Evolutionary conservation across 35 echinoderm and acorn worm genomes (phyloP), one percentile per base, ranked within the genome.

Genomic region (Stichopus chloronotus): DNA sequence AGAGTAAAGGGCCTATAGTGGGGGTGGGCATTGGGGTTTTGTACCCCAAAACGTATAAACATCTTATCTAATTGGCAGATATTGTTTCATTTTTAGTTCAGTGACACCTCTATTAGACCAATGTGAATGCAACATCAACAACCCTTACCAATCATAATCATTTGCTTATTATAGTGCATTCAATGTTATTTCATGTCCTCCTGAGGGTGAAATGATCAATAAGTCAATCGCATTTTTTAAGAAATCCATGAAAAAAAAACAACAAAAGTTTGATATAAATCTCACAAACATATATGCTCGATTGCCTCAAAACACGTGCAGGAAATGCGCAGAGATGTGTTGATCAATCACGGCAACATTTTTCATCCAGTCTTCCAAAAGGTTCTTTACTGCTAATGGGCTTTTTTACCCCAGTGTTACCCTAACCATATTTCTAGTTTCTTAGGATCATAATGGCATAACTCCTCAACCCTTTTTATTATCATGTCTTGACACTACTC

Each of bases 81-180:
- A 43, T 43, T 43, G 30, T 3, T 43, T 43, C 30, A 43, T 3
- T 43, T 43, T 43, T 43, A 43, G 30, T 0, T 43, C 30, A 43
- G 65, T 71, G 65, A n/a, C 65, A 71, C 11, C 65, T n/a, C 4
- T 71, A 71, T 71, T 71, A 2, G 65, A 71, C 1, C 65, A 71
- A 71, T n/a, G 1, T 11, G n/a, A 71, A 71, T 2, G n/a, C 65
- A 71, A 71, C n/a, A 71, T 71, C 65, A 71, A n/a, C 65, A 4
- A 71, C n/a, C 65, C 65, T 71, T 4, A 71, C 65, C n/a, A 71
- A 71, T 71, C 65, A 71, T 71, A 71, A 71, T 71, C 65, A 71
- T 71, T n/a, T 71, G n/a, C n/a, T n/a, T 71, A 71, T 71, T 13
- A 71, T 11, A 71, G 11, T 71, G n/a, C 65, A n/a, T 71, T 1